phyloP scores from a whole-genome alignment of 1,140 invertebrate genomes.

The Monomorium pharaonis region DNA sequence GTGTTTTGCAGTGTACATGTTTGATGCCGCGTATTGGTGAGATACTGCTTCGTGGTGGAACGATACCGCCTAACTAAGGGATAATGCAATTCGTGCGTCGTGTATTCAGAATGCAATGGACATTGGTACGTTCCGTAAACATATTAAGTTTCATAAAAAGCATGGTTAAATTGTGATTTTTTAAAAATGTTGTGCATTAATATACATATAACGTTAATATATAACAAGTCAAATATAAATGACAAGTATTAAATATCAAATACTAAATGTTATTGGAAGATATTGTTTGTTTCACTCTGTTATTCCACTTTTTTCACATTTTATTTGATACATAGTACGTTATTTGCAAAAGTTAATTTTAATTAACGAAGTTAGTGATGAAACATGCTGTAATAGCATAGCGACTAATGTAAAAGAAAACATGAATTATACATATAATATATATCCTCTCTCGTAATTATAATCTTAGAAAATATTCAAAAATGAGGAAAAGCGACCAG shows the following conservation, averaged over 20 bases:
- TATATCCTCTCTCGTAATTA: not conserved
- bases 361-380: not conserved
- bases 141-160: not conserved
- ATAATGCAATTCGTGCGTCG: constrained; percentile 56
- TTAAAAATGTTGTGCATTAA: not conserved
- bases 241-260: not conserved
- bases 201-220: not conserved
- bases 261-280: not conserved
- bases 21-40: constrained; percentile 61
- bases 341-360: not conserved
- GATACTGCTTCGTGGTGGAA: constrained; percentile 53
- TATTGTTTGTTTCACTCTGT: not conserved
- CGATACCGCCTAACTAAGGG: constrained; percentile 25
- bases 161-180: not conserved
- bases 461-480: not conserved
- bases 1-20: constrained; percentile 29
- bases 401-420: not conserved
- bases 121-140: constrained; percentile 77
- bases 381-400: not conserved
- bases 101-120: constrained; percentile 73
- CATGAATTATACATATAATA: no score
- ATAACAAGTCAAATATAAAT: no score
- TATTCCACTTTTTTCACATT: not conserved
- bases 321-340: not conserved
- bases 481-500: constrained; percentile 19